Base-by-base conservation (phyloP, 2,797 vertebrate genomes). In the Enteromius trimaculatus region DNA sequence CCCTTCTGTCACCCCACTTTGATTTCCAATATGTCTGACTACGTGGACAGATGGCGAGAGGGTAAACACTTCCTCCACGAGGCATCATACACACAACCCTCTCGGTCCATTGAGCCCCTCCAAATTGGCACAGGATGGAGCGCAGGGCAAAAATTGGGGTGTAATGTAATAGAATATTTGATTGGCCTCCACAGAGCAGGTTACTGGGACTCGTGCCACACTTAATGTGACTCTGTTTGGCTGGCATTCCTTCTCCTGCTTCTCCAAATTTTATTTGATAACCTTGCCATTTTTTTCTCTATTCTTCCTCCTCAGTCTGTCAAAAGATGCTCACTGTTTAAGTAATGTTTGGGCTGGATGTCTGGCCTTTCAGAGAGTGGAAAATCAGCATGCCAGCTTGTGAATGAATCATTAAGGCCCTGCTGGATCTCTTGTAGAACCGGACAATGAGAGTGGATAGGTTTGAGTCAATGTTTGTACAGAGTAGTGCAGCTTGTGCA, bases 91-190 rank as follows among this genome's bases (percentile, higher is more conserved):
- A 93, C 39, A 89, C 90, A 89, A 92, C 93, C 92, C 90, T 58
- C 80, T 89, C 91, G 94, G 92, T 89, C 91, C 89, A 90, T 62
- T 71, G 13, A 85, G 60, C 26, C 49, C 62, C 64, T 58, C 19
- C 64, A 58, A 75, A 69, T 77, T 83, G 89, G 82, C 86, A 53
- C 64, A 51, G 82, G 75, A 78, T 74, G 60, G 74, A 37, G 55
- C 62, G 0, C 21, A 86, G 89, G 85, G 85, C 88, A 92, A 91
- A 94, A 96, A 97, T 92, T 93, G 93, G 93, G 96, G 95, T 95
- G 94, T 96, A 96, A 96, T 95, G 93, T 95, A 95, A 96, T 93
- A 93, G 94, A 96, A 96, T 97, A 96, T 96, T 96, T 96, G 93
- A 96, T 95, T 94, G 94, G 94, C 82, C 88, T 93, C 86, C 88